These are phyloP conservation scores for Linurgus olivaceus DNA, from an alignment of 2,797 vertebrate genomes.

Conservation along the genomic window DNA sequence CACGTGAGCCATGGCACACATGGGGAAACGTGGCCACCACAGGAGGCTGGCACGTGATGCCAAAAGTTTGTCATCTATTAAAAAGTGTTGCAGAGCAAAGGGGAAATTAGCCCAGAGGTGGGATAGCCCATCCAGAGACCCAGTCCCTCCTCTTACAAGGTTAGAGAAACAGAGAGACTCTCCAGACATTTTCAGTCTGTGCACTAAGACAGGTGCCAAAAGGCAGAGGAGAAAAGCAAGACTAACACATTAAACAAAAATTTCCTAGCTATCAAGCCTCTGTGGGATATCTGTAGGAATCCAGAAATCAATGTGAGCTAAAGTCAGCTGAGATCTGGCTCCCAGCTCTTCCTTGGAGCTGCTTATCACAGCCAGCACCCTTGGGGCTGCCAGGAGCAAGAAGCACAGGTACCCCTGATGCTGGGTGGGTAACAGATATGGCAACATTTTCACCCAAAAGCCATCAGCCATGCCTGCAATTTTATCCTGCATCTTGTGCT, in stretches of 20 bases:
- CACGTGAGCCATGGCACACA: accelerated
- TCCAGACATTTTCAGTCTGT: not conserved
- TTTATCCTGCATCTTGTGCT: not conserved
- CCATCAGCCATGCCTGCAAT: accelerated
- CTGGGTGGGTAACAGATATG: not conserved
- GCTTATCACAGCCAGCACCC: not conserved
- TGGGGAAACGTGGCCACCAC: accelerated
- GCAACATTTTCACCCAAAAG: not conserved
- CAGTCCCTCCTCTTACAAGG: not conserved
- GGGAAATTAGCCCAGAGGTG: not conserved
- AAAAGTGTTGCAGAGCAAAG: not conserved
- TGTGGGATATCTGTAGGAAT: not conserved
- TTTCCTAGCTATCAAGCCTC: not conserved
- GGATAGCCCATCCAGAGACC: not conserved
- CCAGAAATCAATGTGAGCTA: not conserved
- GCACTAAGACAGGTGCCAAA: not conserved
- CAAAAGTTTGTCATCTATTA: not conserved
- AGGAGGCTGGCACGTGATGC: accelerated
- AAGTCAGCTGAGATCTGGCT: not conserved
- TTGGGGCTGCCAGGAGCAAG: not conserved
- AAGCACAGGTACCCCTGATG: accelerated
- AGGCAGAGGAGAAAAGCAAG: not conserved
- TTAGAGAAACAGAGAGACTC: not conserved
- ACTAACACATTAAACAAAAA: not conserved
- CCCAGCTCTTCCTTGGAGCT: not conserved